A percentile compares a stretch with the other conserved stretches of the same genome.
Conservation (phyloP, 2,797 vertebrate genomes). For the Acanthiza pusilla region DNA sequence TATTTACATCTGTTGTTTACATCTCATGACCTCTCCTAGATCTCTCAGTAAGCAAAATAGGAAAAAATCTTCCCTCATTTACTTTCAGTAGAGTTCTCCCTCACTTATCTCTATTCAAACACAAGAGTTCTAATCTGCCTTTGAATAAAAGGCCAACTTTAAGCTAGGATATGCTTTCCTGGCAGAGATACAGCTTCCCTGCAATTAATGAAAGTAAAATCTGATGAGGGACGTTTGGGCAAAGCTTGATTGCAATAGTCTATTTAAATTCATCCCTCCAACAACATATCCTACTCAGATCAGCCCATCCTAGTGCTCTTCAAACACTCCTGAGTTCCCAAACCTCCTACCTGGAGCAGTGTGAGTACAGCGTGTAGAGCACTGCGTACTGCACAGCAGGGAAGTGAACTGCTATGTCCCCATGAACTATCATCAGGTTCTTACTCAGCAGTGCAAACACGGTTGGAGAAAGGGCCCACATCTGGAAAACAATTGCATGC, state of each 20-base stretch:
- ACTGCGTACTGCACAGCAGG: slow-evolving; percentile 95
- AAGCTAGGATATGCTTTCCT: not conserved
- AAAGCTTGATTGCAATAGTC: not conserved
- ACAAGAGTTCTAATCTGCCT: not conserved
- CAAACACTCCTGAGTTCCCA: not conserved
- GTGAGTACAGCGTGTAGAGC: slow-evolving; percentile 93
- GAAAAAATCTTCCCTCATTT: not conserved
- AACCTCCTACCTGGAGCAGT: slow-evolving; percentile 89
- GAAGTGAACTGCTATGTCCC: slow-evolving; percentile 87
- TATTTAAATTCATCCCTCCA: not conserved
- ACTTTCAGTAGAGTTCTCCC: not conserved
- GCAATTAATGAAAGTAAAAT: not conserved
- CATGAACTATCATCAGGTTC: slow-evolving; percentile 89
- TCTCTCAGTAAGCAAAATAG: not conserved
- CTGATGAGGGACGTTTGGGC: not conserved
- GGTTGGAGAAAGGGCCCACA: slow-evolving; percentile 98
- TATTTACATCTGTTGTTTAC: not conserved
- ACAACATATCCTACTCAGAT: not conserved
- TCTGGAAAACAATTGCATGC: slow-evolving; percentile 73
- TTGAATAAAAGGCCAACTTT: not conserved
- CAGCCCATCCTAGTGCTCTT: not conserved
- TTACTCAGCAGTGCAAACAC: slow-evolving; percentile 96
- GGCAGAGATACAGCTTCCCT: not conserved
- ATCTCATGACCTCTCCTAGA: not conserved
- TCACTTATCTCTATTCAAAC: not conserved